Evolutionary conservation across 2,888 invertebrate species (phyloP), one percentile per base, ranked within the genome.

Genomic region (Volucella inflata): DNA sequence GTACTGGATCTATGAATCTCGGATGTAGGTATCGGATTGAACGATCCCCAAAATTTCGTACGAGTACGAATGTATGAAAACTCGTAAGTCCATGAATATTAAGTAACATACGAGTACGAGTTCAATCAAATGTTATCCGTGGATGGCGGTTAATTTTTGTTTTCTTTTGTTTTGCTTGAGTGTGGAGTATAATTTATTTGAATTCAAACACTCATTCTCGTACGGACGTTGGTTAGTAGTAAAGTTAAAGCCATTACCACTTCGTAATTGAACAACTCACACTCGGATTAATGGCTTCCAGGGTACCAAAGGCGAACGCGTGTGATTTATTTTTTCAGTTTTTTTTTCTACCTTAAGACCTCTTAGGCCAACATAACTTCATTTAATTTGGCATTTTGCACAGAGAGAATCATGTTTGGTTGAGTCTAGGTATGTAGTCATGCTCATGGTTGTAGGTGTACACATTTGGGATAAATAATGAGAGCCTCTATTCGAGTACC

Each of bases 111-210:
- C 48, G 60, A 60, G 53, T 59, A 65, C 40, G 60, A 60, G 72
- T 65, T 79, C 79, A 79, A 67, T 72, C 79, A 79, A 72, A 68
- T 68, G 76, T 76, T 76, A 76, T 76, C 67, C 76, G 16, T 40
- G 50, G n/a, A 21, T 46, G 16, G 42, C 36, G 51, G 17, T 48
- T 46, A 57, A 12, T 55, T 55, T n/a, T 53, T 67, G n/a, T 30
- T n/a, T 67, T 44, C 44, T 16, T 11, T 17, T 30, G 53, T 11
- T 14, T 21, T 4, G 38, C 17, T 14, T 40, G 10, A 59, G 9
- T 72, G 42, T 75, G 57, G 38, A 14, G 40, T 44, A 57, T 75
- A 75, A 75, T 65, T 75, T 65, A 59, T 75, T 57, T 30, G 14
- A 11, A 38, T 21, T 46, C 21, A 38, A 60, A 71, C 51, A 62